Conservation (phyloP, 2,888 invertebrate genomes). For the Pinctada fucata region DNA sequence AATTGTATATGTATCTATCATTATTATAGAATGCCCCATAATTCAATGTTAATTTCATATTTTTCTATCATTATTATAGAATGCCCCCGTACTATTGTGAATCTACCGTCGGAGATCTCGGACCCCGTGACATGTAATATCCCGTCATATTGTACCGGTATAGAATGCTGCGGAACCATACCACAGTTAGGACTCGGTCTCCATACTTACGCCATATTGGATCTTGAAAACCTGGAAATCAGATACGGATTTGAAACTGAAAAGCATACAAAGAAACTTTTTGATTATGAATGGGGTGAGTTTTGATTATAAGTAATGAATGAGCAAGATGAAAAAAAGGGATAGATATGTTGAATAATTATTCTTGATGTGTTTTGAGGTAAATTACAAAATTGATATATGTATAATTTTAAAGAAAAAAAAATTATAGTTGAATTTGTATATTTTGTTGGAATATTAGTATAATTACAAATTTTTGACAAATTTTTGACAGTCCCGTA, state of each 20-base stretch:
- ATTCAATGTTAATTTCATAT: no score
- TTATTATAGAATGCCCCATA: no score
- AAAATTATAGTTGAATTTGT: no score
- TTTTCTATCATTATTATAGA: conserved; percentile 12
- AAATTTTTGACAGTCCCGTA: no score
- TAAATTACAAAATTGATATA: background rate
- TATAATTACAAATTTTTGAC: no score
- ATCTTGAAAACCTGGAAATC: conserved; percentile 36
- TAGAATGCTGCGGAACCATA: conserved; percentile 49
- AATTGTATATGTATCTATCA: no score
- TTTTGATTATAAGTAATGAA: no score
- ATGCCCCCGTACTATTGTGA: conserved; percentile 37
- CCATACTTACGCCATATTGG: conserved; percentile 29
- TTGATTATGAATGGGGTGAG: conserved; percentile 34
- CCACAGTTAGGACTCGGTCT: conserved; percentile 38
- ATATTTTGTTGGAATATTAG: no score
- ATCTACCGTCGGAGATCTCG: conserved; percentile 37
- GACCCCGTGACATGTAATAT: conserved; percentile 49
- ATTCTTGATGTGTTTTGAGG: no score
- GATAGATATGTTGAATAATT: no score
- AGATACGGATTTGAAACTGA: conserved; percentile 39
- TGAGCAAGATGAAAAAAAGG: no score
- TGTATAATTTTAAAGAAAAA: no score
- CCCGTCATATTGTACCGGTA: conserved; percentile 55
- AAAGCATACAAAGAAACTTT: conserved; percentile 17